Evolutionary conservation across 2,888 invertebrate species (phyloP), one percentile per base, ranked within the genome.

Genomic region (Acronicta psi): DNA sequence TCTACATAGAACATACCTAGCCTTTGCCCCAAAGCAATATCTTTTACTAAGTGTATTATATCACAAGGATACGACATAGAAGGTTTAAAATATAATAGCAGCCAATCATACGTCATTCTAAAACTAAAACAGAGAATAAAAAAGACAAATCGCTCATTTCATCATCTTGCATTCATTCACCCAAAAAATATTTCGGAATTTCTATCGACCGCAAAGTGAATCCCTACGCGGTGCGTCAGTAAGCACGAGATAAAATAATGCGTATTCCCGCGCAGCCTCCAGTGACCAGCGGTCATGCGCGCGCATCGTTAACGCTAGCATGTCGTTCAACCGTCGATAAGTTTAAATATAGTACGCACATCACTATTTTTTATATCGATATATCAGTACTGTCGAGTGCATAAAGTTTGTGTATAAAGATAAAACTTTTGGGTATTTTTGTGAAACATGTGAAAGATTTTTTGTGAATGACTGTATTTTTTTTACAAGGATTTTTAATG

Each of bases 201-300:
- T 73, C 60, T 75, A 77, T 75, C 73, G 73, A 76, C 62, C 69
- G 25, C 70, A 63, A 54, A 52, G 56, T 52, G 64, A 76, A 74
- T 75, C 76, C 59, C 75, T 76, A 71, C 49, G 16, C 55, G 54
- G 38, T 77, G 77, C 73, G 77, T 69, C 74, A 76, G 74, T 51
- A 25, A 34, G 41, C 65, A 50, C 42, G 65, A 82, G 84, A 86
- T 88, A 87, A 84, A 84, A 84, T 79, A 79, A 81, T 81, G 79
- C 79, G 80, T 78, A 77, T 74, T 82, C 80, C 74, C 57, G 66
- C 68, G 79, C 82, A 81, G 81, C 80, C 78, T 84, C 80, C 87
- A 85, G 84, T 87, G 56, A 64, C 66, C 73, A 56, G 60, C 59
- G 61, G 56, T 56, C 59, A 61, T 71, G 76, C 69, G 80, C 71